phyloP scores from a whole-genome alignment of 1,140 invertebrate species.

The Ceratitis capitata region DNA sequence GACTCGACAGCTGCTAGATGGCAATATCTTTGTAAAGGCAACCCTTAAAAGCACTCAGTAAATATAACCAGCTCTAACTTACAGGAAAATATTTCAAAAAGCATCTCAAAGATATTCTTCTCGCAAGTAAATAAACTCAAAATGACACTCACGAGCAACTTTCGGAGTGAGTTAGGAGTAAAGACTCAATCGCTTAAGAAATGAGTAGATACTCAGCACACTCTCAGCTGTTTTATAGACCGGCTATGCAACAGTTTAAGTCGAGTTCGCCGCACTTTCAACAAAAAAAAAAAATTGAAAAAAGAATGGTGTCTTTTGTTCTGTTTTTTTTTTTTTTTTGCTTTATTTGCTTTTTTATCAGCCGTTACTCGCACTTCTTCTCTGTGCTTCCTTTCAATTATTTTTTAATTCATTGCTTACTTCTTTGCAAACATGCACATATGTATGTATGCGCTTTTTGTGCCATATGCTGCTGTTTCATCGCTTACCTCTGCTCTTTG shows the following conservation, averaged over 20 bases:
- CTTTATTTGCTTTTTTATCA: background rate
- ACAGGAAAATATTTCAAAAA: background rate
- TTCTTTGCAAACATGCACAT: background rate
- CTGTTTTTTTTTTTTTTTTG: background rate
- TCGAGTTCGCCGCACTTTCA: background rate
- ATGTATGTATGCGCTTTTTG: too few species aligned
- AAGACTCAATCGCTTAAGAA: background rate
- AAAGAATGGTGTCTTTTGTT: background rate
- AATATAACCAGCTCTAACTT: background rate
- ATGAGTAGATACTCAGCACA: too few species aligned
- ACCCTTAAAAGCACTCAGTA: background rate
- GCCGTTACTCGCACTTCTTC: background rate
- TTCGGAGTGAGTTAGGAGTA: background rate
- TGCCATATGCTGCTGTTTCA: too few species aligned
- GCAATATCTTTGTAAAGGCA: background rate
- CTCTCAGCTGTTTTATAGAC: background rate
- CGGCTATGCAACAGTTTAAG: constrained; percentile 10
- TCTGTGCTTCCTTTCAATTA: background rate
- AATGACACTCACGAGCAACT: too few species aligned
- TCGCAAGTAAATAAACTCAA: too few species aligned
- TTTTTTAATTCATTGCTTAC: background rate
- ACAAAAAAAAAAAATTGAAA: too few species aligned
- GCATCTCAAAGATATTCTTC: background rate
- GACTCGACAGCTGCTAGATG: too few species aligned
- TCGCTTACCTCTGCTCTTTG: background rate